phyloP scores from a whole-genome alignment of 2,888 invertebrate genomes.

The Polia nebulosa region DNA sequence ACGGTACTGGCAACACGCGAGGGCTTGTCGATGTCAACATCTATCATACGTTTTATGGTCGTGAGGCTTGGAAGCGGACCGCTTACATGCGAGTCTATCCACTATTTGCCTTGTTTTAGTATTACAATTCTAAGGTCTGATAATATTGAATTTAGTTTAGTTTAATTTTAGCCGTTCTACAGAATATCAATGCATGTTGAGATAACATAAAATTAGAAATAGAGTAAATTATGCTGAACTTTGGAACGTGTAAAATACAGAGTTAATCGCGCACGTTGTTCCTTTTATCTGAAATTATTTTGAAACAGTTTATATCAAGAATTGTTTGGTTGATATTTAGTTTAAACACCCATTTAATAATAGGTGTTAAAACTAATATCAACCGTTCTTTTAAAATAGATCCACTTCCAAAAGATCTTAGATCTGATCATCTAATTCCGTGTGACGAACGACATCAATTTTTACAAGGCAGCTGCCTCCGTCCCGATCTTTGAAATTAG shows the following conservation, averaged over 20 bases:
- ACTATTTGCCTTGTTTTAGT: constrained; percentile 70
- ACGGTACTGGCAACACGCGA: constrained; percentile 86
- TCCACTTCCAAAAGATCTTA: background rate
- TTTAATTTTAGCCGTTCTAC: constrained; percentile 28
- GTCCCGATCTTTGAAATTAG: constrained; percentile 79
- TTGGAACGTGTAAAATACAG: background rate
- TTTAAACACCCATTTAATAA: too few relatives aligned
- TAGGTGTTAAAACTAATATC: too few relatives aligned
- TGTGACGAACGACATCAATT: constrained; percentile 47
- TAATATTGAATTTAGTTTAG: constrained; percentile 28
- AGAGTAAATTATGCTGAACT: background rate
- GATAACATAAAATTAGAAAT: constrained; percentile 8
- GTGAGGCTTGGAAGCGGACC: constrained; percentile 84
- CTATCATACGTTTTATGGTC: constrained; percentile 89
- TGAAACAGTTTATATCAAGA: background rate
- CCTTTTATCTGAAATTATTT: constrained; percentile 2
- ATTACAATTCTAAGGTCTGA: constrained; percentile 61
- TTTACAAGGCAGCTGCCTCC: constrained; percentile 65
- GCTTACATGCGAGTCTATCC: constrained; percentile 84
- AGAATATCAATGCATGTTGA: constrained; percentile 1
- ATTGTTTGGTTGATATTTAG: background rate
- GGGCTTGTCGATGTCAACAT: constrained; percentile 86
- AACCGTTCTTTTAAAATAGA: background rate
- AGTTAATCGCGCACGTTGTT: background rate
- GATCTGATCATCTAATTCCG: constrained; percentile 49